Evolutionary conservation across 2,888 invertebrate species (phyloP).

Genomic region (Sisyra terminalis): DNA sequence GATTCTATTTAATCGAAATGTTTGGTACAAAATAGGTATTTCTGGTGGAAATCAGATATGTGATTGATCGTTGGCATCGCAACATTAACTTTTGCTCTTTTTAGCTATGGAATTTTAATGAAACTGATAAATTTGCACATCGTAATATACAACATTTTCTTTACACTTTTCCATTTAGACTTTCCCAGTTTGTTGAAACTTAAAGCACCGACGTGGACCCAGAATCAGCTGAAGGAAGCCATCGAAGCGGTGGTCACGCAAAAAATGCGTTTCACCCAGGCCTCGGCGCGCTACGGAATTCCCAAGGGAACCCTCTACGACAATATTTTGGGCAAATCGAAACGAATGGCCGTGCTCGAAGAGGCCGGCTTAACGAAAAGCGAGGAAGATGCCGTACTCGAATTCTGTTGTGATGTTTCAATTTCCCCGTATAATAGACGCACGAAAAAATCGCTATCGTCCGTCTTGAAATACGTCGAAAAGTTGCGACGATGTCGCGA

Average conservation of each 20-base stretch:
- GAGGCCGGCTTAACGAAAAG: slow-evolving; percentile 41
- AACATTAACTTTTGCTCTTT: too few relatives aligned
- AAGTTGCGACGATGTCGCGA: slow-evolving; percentile 39
- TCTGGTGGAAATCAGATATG: too few relatives aligned
- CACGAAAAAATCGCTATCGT: slow-evolving; percentile 47
- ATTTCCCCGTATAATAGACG: slow-evolving; percentile 52
- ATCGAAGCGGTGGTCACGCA: slow-evolving; percentile 60
- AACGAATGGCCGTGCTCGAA: slow-evolving; percentile 57
- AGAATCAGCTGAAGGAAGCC: slow-evolving; percentile 55
- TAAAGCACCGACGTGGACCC: slow-evolving; percentile 61
- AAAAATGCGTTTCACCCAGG: slow-evolving; percentile 62
- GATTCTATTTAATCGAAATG: too few relatives aligned
- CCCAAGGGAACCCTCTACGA: slow-evolving; percentile 65
- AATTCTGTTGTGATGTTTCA: slow-evolving; percentile 57
- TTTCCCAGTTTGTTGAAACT: slow-evolving; percentile 49
- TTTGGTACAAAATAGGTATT: too few relatives aligned
- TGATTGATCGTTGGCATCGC: too few relatives aligned
- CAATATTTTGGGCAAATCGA: slow-evolving; percentile 60
- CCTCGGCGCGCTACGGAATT: slow-evolving; percentile 50
- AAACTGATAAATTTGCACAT: too few relatives aligned
- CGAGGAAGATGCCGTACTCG: slow-evolving; percentile 49
- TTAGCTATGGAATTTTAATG: too few relatives aligned
- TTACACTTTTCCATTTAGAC: slow-evolving; percentile 26
- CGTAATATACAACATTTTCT: slow-evolving; percentile 4
- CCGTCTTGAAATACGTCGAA: slow-evolving; percentile 48